Conservation (phyloP, 1,140 invertebrate species). For the Panulirus ornatus region DNA sequence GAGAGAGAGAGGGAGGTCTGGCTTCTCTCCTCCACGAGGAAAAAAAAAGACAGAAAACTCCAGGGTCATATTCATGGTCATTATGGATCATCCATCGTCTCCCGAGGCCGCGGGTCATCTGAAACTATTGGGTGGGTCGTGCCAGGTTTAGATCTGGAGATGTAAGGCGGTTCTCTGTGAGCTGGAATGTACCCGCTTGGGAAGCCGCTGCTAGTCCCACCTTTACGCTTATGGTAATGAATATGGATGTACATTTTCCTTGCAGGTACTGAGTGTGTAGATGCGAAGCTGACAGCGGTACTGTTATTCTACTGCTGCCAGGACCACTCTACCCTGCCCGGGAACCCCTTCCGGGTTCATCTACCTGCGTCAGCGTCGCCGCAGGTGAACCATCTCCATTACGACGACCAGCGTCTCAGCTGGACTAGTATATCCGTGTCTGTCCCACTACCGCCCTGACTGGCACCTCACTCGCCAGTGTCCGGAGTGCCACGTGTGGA, state of each 20-base stretch:
- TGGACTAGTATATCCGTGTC: slow-evolving; percentile 26
- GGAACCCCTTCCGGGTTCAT: slow-evolving; percentile 47
- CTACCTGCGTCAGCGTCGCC: slow-evolving; percentile 26
- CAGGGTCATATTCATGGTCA: slow-evolving; percentile 2
- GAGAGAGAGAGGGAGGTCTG: too few species aligned
- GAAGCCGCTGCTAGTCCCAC: not conserved
- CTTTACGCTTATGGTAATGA: not conserved
- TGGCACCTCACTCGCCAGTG: not conserved
- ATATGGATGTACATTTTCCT: slow-evolving; percentile 15
- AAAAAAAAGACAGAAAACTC: not conserved
- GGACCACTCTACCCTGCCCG: slow-evolving; percentile 1
- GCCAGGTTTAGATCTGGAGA: not conserved
- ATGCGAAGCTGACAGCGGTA: slow-evolving; percentile 40
- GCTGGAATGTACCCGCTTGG: not conserved
- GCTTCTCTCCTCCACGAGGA: too few species aligned
- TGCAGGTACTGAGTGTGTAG: slow-evolving; percentile 39
- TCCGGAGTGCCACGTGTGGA: not conserved
- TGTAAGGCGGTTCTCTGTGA: not conserved
- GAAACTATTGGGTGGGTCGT: slow-evolving; percentile 1
- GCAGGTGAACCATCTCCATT: slow-evolving; percentile 43
- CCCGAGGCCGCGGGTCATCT: not conserved
- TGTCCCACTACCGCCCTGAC: not conserved
- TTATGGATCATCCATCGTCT: slow-evolving; percentile 5
- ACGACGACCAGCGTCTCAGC: slow-evolving; percentile 31
- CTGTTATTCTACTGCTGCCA: not conserved